These are phyloP conservation scores for Papio anubis DNA, from an alignment of 2,113 vertebrate genomes.

Conservation along the genomic window DNA sequence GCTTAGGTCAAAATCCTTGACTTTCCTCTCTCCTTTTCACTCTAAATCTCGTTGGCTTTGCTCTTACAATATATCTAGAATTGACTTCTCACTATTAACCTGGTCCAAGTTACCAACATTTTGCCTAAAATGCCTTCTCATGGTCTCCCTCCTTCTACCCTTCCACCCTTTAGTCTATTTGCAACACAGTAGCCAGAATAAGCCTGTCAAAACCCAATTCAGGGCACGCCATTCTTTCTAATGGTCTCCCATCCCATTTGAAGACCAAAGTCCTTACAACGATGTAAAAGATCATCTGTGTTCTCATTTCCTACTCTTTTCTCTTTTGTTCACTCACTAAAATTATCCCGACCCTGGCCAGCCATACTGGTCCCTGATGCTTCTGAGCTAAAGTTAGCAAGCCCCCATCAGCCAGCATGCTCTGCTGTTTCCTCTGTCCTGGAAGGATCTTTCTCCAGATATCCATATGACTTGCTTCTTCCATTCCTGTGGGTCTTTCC, in stretches of 20 bases:
- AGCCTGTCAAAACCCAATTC: background rate
- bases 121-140: background rate
- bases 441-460: background rate
- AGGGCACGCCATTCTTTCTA: background rate
- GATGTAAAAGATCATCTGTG: background rate
- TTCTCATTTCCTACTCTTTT: slow-evolving; percentile 2
- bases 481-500: background rate
- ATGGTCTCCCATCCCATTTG: background rate
- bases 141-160: background rate
- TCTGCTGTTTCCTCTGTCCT: background rate
- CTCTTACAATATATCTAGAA: background rate
- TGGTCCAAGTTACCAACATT: background rate
- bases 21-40: background rate
- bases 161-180: background rate
- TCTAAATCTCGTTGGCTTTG: background rate
- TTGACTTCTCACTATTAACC: background rate
- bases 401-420: background rate
- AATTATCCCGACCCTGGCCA: background rate
- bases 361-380: background rate
- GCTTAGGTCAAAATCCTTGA: slow-evolving; percentile 20
- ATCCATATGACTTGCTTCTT: background rate
- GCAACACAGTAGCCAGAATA: background rate
- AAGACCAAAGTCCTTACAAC: background rate
- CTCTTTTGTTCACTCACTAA: background rate
- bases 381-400: background rate